These are phyloP conservation scores for Tetrapedia diversipes DNA, from an alignment of 2,888 invertebrate genomes.

Conservation along the genomic window DNA sequence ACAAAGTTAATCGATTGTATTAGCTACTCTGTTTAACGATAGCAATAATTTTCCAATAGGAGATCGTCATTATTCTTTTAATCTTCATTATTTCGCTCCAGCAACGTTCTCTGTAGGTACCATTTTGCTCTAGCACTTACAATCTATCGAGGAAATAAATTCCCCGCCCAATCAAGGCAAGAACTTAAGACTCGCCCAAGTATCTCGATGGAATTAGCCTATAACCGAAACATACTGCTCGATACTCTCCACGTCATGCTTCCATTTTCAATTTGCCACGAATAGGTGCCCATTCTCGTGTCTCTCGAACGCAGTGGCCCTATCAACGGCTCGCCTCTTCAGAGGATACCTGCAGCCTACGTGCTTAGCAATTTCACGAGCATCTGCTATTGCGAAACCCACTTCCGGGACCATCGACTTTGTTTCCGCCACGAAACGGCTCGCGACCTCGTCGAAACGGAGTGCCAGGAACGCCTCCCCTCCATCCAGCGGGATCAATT, in stretches of 20 bases:
- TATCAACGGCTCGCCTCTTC: constrained; percentile 30
- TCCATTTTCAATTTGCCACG: background rate
- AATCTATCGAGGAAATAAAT: no score
- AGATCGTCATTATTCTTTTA: no score
- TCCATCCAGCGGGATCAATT: constrained; percentile 12
- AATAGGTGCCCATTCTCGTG: no score
- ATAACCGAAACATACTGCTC: background rate
- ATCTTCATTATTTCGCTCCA: no score
- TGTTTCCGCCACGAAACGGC: constrained; percentile 7
- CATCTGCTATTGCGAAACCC: constrained; percentile 1
- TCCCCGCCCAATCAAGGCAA: no score
- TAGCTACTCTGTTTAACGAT: no score
- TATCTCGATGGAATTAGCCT: background rate
- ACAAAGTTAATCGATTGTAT: no score
- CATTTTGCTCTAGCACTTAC: no score
- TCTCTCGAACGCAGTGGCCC: no score
- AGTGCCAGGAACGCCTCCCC: background rate
- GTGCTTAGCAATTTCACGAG: constrained; percentile 18
- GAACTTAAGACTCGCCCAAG: no score
- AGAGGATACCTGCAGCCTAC: constrained; percentile 2
- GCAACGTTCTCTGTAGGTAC: no score
- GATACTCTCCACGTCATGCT: background rate
- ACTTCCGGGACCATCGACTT: background rate
- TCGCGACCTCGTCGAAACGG: constrained; percentile 3
- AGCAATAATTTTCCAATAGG: no score